Percentiles rank a stretch among this genome's conserved stretches.
phyloP scores from a whole-genome alignment of 2,797 vertebrate genomes.

The Pseudopleuronectes americanus region DNA sequence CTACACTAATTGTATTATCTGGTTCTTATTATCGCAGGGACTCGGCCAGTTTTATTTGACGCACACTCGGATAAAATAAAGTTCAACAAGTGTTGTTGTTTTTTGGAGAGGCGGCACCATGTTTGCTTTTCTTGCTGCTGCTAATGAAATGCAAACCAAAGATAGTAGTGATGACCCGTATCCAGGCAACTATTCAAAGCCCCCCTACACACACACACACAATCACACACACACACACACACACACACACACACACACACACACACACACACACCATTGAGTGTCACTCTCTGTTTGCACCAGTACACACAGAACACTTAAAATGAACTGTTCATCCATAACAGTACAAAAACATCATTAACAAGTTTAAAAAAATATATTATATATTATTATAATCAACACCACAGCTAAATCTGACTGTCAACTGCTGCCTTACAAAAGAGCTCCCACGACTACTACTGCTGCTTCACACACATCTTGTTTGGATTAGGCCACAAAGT shows the following conservation, averaged over 20 bases:
- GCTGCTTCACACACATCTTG: slow-evolving; percentile 2
- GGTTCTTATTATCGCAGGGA: background rate
- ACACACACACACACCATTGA: slow-evolving; percentile 3
- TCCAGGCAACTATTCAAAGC: slow-evolving; percentile 30
- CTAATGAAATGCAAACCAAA: slow-evolving; percentile 23
- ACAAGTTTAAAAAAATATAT: background rate
- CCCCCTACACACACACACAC: slow-evolving; percentile 3
- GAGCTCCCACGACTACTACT: background rate
- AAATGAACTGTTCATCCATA: background rate
- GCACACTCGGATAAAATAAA: background rate
- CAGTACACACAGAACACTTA: too few relatives aligned
- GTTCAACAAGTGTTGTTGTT: background rate
- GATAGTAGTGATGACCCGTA: slow-evolving; percentile 32
- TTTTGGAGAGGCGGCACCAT: background rate
- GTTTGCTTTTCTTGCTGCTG: slow-evolving; percentile 1
- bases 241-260: too few relatives aligned
- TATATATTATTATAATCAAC: background rate
- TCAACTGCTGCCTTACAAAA: background rate
- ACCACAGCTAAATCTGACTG: background rate
- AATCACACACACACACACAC: background rate
- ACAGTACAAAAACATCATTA: background rate
- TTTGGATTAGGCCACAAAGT: background rate
- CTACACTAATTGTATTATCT: background rate
- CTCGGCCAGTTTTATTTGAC: background rate
- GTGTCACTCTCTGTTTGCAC: background rate